Evolutionary conservation across 2,888 invertebrate species (phyloP), one percentile per base, ranked within the genome.

Genomic region (Drosophila lacicola): DNA sequence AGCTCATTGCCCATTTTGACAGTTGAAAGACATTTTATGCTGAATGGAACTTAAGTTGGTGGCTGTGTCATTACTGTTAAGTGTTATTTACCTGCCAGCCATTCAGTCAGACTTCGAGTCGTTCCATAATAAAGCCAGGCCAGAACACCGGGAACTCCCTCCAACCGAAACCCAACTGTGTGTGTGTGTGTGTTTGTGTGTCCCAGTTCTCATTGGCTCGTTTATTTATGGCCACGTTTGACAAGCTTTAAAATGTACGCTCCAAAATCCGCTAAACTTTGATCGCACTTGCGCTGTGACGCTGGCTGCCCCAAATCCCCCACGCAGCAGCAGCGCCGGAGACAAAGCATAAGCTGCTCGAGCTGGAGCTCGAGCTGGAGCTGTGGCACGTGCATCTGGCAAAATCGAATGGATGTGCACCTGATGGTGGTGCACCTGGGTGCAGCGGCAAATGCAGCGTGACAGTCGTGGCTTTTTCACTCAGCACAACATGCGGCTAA

Each of bases 381-480:
- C 17, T 34, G 34, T 10, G 44, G 77, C 70, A 82, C 85, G 82
- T 84, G 75, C 84, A 56, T 17, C 56, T 67, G 53, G 41, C 36
- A 58, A 68, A 62, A 73, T 73, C 72, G 66, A 69, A 71, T 72
- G 73, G 58, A 49, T 64, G 68, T 50, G 42, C 70, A 77, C 68
- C 70, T 82, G 70, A 65, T 49, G 21, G 14, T 10, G 21, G 21
- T 19, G 36, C 21, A 10, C n/a, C 49, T 44, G 11, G 19, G 25
- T 49, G 44, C 57, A 56, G 78, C 57, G 54, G 78, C 73, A 76
- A 83, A 86, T 88, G 79, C 87, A 81, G 79, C 87, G 72, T 83
- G 88, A 87, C 87, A 83, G 74, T 67, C 74, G 74, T 68, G 84
- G 87, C 74, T 88, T 82, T 85, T 80, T 74, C 82, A 70, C 70